phyloP scores from a whole-genome alignment of 64 coral and sea anemone genomes.

The Platygyra sinensis region DNA sequence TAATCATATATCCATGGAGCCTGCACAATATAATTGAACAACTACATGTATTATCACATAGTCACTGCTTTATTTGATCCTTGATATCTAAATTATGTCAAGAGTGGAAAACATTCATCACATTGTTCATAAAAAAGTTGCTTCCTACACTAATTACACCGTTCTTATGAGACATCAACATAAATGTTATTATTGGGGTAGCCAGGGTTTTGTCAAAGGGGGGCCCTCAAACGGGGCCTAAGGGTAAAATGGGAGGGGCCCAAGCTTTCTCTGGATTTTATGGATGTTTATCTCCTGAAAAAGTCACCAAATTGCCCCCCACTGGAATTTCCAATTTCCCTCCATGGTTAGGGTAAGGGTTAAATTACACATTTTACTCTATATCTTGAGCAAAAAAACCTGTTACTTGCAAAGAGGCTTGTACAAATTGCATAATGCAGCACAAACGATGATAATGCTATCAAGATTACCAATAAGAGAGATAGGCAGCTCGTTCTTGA shows the following conservation, averaged over 20 bases:
- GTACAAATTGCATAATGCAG: background rate
- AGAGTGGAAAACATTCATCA: background rate
- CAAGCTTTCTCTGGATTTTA: conserved; percentile 7
- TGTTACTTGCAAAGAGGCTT: conserved; percentile 41
- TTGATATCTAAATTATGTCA: conserved; percentile 15
- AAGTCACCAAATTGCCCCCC: no score
- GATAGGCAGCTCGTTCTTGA: conserved; percentile 57
- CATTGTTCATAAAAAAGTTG: background rate
- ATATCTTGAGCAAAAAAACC: background rate
- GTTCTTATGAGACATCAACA: conserved; percentile 5
- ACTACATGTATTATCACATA: background rate
- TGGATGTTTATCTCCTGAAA: no score
- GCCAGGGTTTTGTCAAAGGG: no score
- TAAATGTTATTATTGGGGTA: conserved; percentile 16
- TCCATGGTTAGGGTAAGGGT: conserved; percentile 1
- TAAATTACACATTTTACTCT: conserved; percentile 30
- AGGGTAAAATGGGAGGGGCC: background rate
- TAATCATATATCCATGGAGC: conserved; percentile 19
- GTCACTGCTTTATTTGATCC: conserved; percentile 25
- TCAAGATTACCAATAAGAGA: conserved; percentile 55
- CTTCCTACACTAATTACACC: background rate
- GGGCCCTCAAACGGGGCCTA: background rate
- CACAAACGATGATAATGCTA: conserved; percentile 23
- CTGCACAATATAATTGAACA: conserved; percentile 26
- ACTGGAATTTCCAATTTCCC: background rate